A percentile compares a stretch with the other conserved stretches of the same genome.
Conservation (phyloP, 1,140 invertebrate genomes). For the Rhyzopertha dominica region DNA sequence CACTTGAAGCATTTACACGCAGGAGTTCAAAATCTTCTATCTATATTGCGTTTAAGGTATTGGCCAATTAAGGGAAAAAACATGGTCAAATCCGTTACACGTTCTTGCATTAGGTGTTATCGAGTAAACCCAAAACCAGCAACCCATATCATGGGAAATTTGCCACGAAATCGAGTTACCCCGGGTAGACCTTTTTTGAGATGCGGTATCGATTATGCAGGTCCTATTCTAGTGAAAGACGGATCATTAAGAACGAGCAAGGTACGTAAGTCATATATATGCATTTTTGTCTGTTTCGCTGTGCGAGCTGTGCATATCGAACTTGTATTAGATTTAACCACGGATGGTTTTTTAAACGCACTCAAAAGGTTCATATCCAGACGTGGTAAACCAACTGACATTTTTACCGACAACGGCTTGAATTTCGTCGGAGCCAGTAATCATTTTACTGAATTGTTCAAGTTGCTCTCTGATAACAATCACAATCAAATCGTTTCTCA, state of each 20-base stretch:
- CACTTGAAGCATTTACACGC: constrained; percentile 21
- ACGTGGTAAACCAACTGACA: constrained; percentile 21
- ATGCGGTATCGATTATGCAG: constrained; percentile 38
- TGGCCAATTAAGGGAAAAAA: constrained; percentile 16
- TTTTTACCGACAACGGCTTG: neutral
- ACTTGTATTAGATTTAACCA: constrained; percentile 18
- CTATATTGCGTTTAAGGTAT: constrained; percentile 15
- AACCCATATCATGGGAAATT: constrained; percentile 37
- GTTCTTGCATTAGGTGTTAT: constrained; percentile 19
- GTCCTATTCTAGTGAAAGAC: constrained; percentile 29
- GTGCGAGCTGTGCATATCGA: constrained; percentile 35
- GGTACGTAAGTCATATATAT: constrained; percentile 36
- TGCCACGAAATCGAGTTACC: constrained; percentile 32
- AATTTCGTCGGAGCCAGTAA: neutral
- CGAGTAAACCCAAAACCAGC: constrained; percentile 9
- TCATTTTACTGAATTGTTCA: neutral
- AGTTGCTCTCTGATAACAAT: too few species aligned
- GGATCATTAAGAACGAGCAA: neutral
- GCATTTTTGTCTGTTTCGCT: constrained; percentile 40
- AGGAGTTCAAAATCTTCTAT: constrained; percentile 11
- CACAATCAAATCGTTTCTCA: too few species aligned
- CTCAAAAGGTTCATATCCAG: constrained; percentile 40
- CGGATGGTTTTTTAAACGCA: constrained; percentile 34
- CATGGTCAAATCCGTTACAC: too few species aligned
- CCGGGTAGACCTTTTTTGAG: constrained; percentile 26